These are phyloP conservation scores for Bacillus rossius DNA, from an alignment of 1,140 invertebrate genomes.

Conservation along the genomic window DNA sequence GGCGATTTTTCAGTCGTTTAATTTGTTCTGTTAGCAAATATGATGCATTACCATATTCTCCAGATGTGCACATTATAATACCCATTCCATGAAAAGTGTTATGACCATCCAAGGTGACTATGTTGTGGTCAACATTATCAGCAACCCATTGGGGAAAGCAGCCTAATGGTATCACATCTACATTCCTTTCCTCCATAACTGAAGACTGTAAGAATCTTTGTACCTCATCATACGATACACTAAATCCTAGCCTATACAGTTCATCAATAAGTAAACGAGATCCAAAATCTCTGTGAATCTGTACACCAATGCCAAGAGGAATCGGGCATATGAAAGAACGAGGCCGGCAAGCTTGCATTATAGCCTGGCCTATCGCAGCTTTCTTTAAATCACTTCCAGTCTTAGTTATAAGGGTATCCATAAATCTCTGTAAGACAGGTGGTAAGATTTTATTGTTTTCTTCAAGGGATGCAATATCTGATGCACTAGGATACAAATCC, in stretches of 20 bases:
- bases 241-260: slow-evolving; percentile 28
- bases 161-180: neutral
- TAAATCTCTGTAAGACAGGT: too few species aligned
- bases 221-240: slow-evolving; percentile 27
- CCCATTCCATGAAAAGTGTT: slow-evolving; percentile 40
- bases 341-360: slow-evolving; percentile 19
- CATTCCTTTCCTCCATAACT: slow-evolving; percentile 13
- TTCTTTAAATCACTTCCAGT: too few species aligned
- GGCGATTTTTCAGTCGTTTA: neutral
- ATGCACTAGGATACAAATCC: too few species aligned
- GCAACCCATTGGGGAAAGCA: slow-evolving; percentile 35
- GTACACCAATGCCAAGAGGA: slow-evolving; percentile 18
- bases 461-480: too few species aligned
- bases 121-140: slow-evolving; percentile 30
- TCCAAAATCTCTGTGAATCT: slow-evolving; percentile 25
- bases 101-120: slow-evolving; percentile 31
- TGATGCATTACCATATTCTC: neutral
- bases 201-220: slow-evolving; percentile 27
- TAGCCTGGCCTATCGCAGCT: too few species aligned
- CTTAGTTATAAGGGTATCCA: too few species aligned
- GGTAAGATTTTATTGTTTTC: too few species aligned
- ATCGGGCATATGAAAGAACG: slow-evolving; percentile 33
- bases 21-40: neutral
- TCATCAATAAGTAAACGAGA: slow-evolving; percentile 22
- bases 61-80: slow-evolving; percentile 24